These are phyloP conservation scores for Eurytoma adleriae DNA, from an alignment of 2,888 invertebrate genomes.

Conservation along the genomic window DNA sequence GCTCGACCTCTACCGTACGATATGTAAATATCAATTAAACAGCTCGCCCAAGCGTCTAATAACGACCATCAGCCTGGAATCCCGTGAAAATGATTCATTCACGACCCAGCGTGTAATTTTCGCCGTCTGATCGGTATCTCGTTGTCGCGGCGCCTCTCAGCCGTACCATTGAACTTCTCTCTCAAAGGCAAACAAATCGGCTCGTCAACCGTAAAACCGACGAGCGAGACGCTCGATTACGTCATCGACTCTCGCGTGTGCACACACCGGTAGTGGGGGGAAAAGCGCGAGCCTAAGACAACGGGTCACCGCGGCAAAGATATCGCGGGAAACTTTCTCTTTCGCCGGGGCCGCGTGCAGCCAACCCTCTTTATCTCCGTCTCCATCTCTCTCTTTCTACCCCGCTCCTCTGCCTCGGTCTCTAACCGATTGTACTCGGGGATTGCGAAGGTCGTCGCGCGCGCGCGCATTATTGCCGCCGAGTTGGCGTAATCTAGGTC, in stretches of 20 bases:
- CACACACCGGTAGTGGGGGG: not conserved
- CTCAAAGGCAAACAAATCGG: not conserved
- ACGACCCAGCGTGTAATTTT: not conserved
- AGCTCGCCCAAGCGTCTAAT: not conserved
- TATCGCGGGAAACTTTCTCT: conserved; percentile 41
- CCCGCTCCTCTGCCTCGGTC: conserved; percentile 22
- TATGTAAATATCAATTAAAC: conserved; percentile 8
- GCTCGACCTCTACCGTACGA: not conserved
- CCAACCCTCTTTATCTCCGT: conserved; percentile 55
- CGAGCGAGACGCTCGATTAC: conserved; percentile 4
- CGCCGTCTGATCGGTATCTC: not conserved
- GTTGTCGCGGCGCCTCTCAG: not conserved
- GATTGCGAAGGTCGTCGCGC: conserved; percentile 19
- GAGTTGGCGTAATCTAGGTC: conserved; percentile 67
- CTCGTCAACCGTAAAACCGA: not conserved
- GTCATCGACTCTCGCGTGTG: not conserved
- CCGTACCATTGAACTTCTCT: conserved; percentile 3
- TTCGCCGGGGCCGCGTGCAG: conserved; percentile 55
- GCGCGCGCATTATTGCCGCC: conserved; percentile 65
- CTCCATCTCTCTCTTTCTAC: not conserved
- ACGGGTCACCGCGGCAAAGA: not conserved
- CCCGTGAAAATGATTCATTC: conserved; percentile 8
- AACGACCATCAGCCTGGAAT: not conserved
- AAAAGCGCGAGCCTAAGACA: not conserved
- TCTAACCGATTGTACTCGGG: conserved; percentile 45